Percentiles rank a stretch among this genome's conserved stretches.
Conservation (phyloP, 2,797 vertebrate species). For the Channallabes apus region DNA sequence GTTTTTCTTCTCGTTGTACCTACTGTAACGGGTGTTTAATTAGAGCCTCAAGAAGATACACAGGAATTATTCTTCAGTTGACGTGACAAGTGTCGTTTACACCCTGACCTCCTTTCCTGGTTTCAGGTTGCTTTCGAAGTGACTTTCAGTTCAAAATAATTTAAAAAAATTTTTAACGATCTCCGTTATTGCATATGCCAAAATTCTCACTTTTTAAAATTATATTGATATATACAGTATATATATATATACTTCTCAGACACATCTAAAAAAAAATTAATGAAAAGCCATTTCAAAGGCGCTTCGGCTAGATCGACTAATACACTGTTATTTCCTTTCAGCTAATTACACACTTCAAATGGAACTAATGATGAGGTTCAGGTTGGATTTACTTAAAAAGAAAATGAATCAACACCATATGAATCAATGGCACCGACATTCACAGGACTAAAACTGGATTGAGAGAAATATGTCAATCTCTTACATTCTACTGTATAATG, state of each 20-base stretch:
- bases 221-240: background rate
- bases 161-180: background rate
- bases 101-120: background rate
- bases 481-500: background rate
- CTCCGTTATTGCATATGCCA: background rate
- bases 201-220: background rate
- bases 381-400: background rate
- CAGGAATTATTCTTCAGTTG: background rate
- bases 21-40: constrained; percentile 1
- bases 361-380: background rate
- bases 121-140: background rate
- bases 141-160: background rate
- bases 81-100: background rate
- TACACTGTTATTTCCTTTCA: background rate
- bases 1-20: background rate
- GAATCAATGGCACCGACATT: background rate
- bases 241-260: background rate
- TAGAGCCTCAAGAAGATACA: constrained; percentile 14
- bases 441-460: background rate
- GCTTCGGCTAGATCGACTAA: background rate
- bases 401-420: background rate
- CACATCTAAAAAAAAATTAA: background rate
- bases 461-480: background rate
- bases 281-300: background rate
- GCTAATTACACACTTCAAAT: background rate